A percentile compares a stretch with the other conserved stretches of the same genome.
phyloP scores from a whole-genome alignment of 2,113 vertebrate genomes.

The Sisor rabdophorus region DNA sequence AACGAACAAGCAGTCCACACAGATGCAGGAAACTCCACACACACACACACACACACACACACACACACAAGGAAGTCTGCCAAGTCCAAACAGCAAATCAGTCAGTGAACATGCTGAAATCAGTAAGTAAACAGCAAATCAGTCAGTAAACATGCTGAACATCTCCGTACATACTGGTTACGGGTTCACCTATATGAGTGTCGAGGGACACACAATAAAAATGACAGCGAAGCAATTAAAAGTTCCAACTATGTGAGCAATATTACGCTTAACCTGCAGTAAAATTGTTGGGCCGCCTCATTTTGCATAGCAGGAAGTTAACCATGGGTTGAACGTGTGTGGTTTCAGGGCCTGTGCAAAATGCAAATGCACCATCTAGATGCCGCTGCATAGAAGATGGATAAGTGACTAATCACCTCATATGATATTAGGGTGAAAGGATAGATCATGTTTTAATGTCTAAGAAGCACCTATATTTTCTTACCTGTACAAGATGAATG shows the following conservation, averaged over 20 bases:
- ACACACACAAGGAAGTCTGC: background rate
- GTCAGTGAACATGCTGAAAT: background rate
- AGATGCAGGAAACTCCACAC: background rate
- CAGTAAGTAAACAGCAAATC: too few species aligned
- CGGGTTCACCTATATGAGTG: background rate
- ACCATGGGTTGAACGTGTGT: constrained; percentile 10
- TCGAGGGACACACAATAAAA: background rate
- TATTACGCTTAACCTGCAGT: background rate
- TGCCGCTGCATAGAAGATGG: background rate
- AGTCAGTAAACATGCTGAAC: background rate
- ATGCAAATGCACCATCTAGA: constrained; percentile 9
- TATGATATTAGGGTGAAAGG: background rate
- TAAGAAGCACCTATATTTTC: background rate
- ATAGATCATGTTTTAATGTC: background rate
- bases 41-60: background rate
- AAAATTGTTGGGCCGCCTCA: background rate
- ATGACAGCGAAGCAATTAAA: background rate
- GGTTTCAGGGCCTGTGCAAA: constrained; percentile 16
- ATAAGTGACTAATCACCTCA: background rate
- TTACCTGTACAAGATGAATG: background rate
- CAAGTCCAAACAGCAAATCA: background rate
- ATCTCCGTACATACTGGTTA: background rate
- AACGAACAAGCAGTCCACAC: background rate
- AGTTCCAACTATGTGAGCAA: background rate
- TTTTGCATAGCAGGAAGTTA: constrained; percentile 19